Conservation (phyloP, 2,797 vertebrate species). For the Pelobates cultripes region DNA sequence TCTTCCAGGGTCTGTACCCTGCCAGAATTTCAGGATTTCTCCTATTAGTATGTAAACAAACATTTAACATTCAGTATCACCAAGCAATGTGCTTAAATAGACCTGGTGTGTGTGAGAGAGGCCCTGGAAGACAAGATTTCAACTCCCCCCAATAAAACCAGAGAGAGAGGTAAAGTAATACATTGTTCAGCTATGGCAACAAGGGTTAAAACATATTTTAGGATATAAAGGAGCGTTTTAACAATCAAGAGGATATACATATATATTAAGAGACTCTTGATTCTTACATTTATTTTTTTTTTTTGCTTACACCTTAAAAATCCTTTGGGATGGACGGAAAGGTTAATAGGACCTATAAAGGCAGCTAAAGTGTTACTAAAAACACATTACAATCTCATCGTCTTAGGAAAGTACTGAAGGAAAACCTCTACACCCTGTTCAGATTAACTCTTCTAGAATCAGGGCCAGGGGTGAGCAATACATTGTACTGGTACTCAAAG, state of each 20-base stretch:
- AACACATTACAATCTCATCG: slow-evolving; percentile 52
- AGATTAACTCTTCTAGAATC: not conserved
- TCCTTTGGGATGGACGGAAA: slow-evolving; percentile 16
- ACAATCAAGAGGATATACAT: slow-evolving; percentile 17
- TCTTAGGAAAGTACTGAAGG: slow-evolving; percentile 37
- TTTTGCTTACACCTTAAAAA: slow-evolving; percentile 21
- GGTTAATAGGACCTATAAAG: slow-evolving; percentile 22
- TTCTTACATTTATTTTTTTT: slow-evolving; percentile 2
- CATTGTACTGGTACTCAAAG: not conserved
- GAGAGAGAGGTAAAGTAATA: slow-evolving; percentile 41
- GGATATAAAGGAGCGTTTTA: not conserved
- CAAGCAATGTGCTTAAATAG: not conserved
- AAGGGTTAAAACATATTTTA: slow-evolving; percentile 1
- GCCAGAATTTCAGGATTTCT: not conserved
- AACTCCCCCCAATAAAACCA: not conserved
- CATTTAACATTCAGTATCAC: not conserved
- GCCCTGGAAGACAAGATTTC: no score
- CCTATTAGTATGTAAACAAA: not conserved
- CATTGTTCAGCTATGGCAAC: slow-evolving; percentile 49
- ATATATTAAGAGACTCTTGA: not conserved
- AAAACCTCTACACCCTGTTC: slow-evolving; percentile 13
- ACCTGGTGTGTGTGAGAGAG: no score
- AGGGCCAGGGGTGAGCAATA: not conserved
- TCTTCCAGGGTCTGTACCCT: not conserved
- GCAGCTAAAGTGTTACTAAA: slow-evolving; percentile 48